phyloP scores from a whole-genome alignment of 2,797 vertebrate species.

The Myotis planiceps region DNA sequence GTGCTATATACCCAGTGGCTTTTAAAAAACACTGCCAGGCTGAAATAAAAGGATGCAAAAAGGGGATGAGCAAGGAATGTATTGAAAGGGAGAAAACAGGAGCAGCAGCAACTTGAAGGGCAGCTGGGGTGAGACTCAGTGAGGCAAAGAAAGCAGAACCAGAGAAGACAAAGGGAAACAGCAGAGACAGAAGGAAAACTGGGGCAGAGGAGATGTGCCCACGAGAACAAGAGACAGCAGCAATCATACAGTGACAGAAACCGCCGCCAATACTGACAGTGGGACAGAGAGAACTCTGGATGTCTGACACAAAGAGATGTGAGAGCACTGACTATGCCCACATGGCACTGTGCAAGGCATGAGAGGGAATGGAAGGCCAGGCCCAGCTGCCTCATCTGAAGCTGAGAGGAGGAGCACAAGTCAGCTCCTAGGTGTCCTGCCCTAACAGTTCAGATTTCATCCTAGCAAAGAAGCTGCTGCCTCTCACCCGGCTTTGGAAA shows the following conservation, averaged over 20 bases:
- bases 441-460: slow-evolving; percentile 44
- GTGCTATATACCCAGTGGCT: slow-evolving; percentile 57
- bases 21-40: slow-evolving; percentile 67
- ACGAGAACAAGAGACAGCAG: slow-evolving; percentile 47
- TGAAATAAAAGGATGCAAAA: slow-evolving; percentile 72
- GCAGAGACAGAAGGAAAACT: slow-evolving; percentile 34
- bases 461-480: slow-evolving; percentile 68
- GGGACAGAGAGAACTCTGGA: slow-evolving; percentile 16
- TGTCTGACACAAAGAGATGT: slow-evolving; percentile 18
- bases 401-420: slow-evolving; percentile 41
- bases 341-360: neutral
- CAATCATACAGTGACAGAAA: slow-evolving; percentile 42
- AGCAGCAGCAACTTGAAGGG: slow-evolving; percentile 70
- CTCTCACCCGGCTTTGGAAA: slow-evolving; percentile 90
- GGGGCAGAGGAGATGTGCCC: slow-evolving; percentile 47
- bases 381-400: slow-evolving; percentile 44
- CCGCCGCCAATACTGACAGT: slow-evolving; percentile 42
- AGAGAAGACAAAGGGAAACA: slow-evolving; percentile 40
- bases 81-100: slow-evolving; percentile 56
- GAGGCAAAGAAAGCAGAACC: slow-evolving; percentile 33
- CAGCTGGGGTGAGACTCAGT: slow-evolving; percentile 33
- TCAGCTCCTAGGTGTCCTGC: slow-evolving; percentile 59
- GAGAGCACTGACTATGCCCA: neutral
- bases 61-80: neutral
- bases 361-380: neutral